phyloP scores from a whole-genome alignment of 2,797 vertebrate genomes.

The Caiman crocodilus region DNA sequence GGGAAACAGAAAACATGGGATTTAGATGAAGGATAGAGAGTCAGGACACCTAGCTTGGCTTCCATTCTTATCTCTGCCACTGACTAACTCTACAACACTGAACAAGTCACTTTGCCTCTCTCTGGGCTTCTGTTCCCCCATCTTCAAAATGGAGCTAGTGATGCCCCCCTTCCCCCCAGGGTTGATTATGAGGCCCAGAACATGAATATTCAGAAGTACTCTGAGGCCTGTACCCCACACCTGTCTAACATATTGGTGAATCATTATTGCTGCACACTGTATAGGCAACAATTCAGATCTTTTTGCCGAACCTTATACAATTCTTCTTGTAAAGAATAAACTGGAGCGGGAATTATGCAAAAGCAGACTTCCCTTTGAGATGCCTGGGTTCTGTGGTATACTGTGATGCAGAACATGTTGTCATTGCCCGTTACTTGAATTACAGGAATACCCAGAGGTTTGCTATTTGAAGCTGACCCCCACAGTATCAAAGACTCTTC shows the following conservation, averaged over 20 bases:
- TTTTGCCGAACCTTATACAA: neutral
- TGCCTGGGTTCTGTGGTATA: neutral
- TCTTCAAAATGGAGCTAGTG: neutral
- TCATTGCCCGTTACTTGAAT: neutral
- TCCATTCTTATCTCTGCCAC: neutral
- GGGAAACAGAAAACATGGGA: neutral
- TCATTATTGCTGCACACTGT: neutral
- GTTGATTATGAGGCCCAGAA: neutral
- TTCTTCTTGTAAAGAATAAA: neutral
- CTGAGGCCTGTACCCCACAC: neutral
- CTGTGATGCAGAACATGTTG: neutral
- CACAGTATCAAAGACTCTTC: neutral
- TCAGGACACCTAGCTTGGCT: neutral
- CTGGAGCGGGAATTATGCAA: neutral
- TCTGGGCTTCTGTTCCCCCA: neutral
- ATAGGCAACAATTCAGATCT: neutral
- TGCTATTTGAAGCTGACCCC: neutral
- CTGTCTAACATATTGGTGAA: neutral
- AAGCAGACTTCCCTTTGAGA: neutral
- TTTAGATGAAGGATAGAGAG: neutral
- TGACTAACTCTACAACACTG: neutral
- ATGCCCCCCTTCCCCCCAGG: neutral
- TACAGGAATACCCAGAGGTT: neutral
- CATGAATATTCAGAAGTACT: rapidly evolving
- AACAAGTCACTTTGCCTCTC: neutral